Conservation (phyloP, 2,888 invertebrate genomes). For the Tetheella fluctuosa region DNA sequence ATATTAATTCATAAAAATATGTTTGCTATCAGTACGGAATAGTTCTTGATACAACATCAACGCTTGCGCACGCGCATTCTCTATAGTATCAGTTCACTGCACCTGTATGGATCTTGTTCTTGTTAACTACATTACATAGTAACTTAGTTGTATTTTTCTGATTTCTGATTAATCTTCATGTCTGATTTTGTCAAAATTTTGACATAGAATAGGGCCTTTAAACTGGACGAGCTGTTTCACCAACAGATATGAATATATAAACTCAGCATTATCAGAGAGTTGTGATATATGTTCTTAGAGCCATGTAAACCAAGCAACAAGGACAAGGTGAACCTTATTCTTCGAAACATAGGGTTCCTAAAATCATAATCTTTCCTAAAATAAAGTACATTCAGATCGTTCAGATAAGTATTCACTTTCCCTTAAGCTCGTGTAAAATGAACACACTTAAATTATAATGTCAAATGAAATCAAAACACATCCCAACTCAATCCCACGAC, state of each 20-base stretch:
- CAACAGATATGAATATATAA: too few species aligned
- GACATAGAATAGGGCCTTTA: too few species aligned
- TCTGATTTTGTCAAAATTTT: too few species aligned
- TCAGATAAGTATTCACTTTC: neutral
- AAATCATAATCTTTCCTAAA: too few species aligned
- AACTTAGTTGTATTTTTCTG: neutral
- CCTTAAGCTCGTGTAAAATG: neutral
- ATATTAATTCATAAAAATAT: slow-evolving; percentile 17
- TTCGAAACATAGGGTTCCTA: too few species aligned
- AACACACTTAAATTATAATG: slow-evolving; percentile 16
- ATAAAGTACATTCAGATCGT: neutral
- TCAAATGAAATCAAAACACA: slow-evolving; percentile 31
- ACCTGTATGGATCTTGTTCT: slow-evolving; percentile 16
- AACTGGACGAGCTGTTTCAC: too few species aligned
- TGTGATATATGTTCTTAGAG: too few species aligned
- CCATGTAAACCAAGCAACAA: too few species aligned
- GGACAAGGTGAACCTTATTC: too few species aligned
- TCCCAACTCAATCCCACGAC: slow-evolving; percentile 61
- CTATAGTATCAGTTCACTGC: slow-evolving; percentile 34
- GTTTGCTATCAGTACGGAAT: slow-evolving; percentile 36
- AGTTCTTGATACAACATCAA: slow-evolving; percentile 46
- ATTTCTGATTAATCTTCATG: neutral
- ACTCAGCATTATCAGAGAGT: neutral
- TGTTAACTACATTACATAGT: neutral
- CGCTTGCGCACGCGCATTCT: slow-evolving; percentile 36